Evolutionary conservation across 2,797 vertebrate species (phyloP).

Genomic region (Coluber constrictor): DNA sequence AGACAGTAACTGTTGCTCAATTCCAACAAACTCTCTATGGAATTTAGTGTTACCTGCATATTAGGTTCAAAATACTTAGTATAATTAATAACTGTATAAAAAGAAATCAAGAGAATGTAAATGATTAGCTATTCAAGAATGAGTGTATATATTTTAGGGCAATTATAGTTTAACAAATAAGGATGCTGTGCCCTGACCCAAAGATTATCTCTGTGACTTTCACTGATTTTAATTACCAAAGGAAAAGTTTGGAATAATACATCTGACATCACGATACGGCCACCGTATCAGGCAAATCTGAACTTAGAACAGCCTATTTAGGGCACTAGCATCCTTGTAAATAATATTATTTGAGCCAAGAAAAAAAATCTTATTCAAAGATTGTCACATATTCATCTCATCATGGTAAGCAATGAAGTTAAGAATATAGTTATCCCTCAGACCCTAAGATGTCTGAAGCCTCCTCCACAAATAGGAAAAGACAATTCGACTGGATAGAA

Average conservation of each 20-base stretch:
- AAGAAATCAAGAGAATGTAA: slow-evolving; percentile 51
- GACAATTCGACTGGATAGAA: neutral
- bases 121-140: slow-evolving; percentile 52
- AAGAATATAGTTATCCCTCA: neutral
- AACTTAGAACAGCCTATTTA: neutral
- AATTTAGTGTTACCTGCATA: slow-evolving; percentile 59
- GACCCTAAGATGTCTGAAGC: neutral
- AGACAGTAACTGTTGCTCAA: slow-evolving; percentile 68
- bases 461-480: neutral
- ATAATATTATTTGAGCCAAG: neutral
- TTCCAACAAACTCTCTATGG: slow-evolving; percentile 56
- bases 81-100: slow-evolving; percentile 61
- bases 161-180: neutral
- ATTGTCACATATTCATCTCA: neutral
- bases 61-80: slow-evolving; percentile 51
- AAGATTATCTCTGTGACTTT: neutral
- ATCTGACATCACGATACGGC: neutral
- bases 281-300: neutral
- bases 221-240: neutral
- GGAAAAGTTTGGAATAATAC: neutral
- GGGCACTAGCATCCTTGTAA: neutral
- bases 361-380: neutral
- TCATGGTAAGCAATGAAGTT: neutral
- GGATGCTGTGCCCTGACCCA: neutral
- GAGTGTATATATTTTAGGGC: slow-evolving; percentile 35